Percentiles rank a stretch among this genome's conserved stretches.
Evolutionary conservation across 1,140 invertebrate species (phyloP).

Genomic region (Aleiodes sp.): DNA sequence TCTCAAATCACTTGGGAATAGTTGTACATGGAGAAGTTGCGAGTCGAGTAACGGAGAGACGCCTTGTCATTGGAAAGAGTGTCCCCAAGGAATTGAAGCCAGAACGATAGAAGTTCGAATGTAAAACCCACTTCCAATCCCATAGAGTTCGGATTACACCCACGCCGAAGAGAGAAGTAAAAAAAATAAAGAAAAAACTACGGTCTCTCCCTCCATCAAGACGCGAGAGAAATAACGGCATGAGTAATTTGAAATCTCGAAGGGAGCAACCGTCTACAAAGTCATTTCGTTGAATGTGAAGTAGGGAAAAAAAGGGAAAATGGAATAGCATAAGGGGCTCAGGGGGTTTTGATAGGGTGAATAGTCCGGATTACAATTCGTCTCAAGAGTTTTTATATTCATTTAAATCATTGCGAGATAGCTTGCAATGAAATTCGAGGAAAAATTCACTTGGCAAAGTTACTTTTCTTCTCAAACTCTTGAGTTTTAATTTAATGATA

Average conservation of each 20-base stretch:
- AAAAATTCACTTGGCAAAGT: slow-evolving; percentile 3
- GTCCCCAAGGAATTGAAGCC: neutral
- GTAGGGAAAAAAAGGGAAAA: slow-evolving; percentile 2
- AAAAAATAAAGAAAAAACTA: slow-evolving; percentile 24
- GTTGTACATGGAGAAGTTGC: no score
- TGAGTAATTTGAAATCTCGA: slow-evolving; percentile 51
- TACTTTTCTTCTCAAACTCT: slow-evolving; percentile 4
- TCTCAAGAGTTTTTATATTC: slow-evolving; percentile 33
- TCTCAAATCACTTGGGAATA: no score
- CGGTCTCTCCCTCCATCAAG: slow-evolving; percentile 31
- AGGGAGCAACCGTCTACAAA: slow-evolving; percentile 23
- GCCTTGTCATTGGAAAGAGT: neutral
- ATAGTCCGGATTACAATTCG: slow-evolving; percentile 24
- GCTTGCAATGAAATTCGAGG: neutral
- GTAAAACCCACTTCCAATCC: slow-evolving; percentile 12
- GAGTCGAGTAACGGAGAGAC: neutral
- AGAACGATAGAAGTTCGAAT: slow-evolving; percentile 9
- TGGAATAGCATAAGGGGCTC: slow-evolving; percentile 12
- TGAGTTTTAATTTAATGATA: neutral
- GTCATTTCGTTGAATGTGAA: slow-evolving; percentile 43
- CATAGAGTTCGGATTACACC: neutral
- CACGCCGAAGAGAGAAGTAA: no score
- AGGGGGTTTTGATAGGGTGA: slow-evolving; percentile 15
- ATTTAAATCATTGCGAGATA: slow-evolving; percentile 40
- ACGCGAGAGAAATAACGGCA: slow-evolving; percentile 35